These are phyloP conservation scores for Ivindomyrus marchei DNA, from an alignment of 2,113 vertebrate genomes.

Conservation along the genomic window DNA sequence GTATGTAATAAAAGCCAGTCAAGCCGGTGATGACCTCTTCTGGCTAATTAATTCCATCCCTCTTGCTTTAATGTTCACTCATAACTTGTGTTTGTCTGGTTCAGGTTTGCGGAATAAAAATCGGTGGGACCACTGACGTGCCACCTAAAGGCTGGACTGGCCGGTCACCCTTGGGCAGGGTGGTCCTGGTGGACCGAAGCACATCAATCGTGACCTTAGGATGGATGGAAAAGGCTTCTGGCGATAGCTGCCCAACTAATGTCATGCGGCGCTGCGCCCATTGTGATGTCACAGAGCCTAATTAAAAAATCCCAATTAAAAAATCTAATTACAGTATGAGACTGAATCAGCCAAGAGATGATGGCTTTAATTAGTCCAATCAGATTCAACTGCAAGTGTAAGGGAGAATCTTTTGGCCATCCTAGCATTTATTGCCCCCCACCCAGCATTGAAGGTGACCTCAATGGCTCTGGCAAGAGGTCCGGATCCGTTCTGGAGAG, in stretches of 20 bases:
- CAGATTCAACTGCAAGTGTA: neutral
- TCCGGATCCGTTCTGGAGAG: neutral
- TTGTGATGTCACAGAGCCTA: neutral
- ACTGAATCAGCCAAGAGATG: slow-evolving; percentile 13
- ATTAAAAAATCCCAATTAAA: slow-evolving; percentile 17
- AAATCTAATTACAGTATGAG: slow-evolving; percentile 17
- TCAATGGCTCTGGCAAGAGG: neutral
- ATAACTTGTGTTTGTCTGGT: neutral
- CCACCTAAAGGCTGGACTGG: neutral
- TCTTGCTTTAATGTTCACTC: neutral
- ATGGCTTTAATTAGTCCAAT: slow-evolving; percentile 17
- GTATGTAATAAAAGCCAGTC: neutral
- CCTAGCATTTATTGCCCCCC: neutral
- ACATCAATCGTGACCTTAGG: too few relatives aligned
- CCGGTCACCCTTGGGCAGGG: neutral
- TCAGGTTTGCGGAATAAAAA: neutral
- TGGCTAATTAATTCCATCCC: neutral
- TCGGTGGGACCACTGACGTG: neutral
- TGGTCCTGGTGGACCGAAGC: neutral
- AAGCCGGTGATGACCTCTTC: neutral
- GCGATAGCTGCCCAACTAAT: neutral
- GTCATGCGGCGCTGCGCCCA: neutral
- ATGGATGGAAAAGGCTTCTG: neutral
- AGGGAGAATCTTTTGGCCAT: neutral
- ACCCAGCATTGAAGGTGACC: neutral